These are phyloP conservation scores for Heliconius melpomene DNA, from an alignment of 1,140 invertebrate species.

Conservation along the genomic window DNA sequence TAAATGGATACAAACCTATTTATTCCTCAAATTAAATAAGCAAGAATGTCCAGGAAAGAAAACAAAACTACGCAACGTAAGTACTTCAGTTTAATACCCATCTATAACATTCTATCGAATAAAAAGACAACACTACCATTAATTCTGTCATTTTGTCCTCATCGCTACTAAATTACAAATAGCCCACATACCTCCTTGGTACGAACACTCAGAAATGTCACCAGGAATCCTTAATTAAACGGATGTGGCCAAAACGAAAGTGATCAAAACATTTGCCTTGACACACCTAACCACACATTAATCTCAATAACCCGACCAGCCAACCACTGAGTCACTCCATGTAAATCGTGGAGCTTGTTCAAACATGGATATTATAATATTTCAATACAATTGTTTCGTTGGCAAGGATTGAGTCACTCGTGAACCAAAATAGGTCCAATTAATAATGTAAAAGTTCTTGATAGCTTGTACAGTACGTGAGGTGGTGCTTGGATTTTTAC, in stretches of 20 bases:
- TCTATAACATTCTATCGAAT: background rate
- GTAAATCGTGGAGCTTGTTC: conserved; percentile 1
- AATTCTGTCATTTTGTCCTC: background rate
- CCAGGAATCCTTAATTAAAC: conserved; percentile 8
- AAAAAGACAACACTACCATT: background rate
- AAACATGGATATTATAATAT: conserved; percentile 21
- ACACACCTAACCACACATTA: conserved; percentile 31
- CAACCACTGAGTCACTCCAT: conserved; percentile 26
- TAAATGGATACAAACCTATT: background rate
- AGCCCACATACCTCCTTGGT: background rate
- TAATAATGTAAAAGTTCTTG: conserved; percentile 13
- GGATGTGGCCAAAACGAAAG: conserved; percentile 30
- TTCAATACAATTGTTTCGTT: conserved; percentile 8
- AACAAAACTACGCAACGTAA: background rate
- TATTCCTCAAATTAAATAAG: background rate
- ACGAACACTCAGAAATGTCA: background rate
- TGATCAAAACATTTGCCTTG: conserved; percentile 28
- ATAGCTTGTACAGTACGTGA: background rate
- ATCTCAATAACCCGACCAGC: conserved; percentile 27
- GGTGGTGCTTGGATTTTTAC: background rate
- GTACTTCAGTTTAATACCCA: background rate
- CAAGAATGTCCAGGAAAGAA: background rate
- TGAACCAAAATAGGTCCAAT: conserved; percentile 1
- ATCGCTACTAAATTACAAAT: conserved; percentile 13
- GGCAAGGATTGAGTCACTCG: conserved; percentile 3